Percentiles rank a stretch among this genome's conserved stretches.
phyloP scores from a whole-genome alignment of 2,888 invertebrate species.

The Campopleginae sp. region DNA sequence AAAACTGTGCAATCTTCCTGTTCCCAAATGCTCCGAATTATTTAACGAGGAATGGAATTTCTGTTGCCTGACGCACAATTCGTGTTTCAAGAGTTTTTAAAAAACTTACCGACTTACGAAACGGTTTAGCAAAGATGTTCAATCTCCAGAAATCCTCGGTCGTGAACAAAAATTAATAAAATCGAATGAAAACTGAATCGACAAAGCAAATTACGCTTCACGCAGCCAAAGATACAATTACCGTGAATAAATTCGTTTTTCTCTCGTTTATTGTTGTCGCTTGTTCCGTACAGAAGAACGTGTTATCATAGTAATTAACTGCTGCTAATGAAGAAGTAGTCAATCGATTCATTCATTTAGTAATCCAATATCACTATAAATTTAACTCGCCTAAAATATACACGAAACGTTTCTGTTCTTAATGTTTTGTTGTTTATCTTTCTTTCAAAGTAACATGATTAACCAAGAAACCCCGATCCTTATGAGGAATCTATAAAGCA shows the following conservation, averaged over 20 bases:
- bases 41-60: neutral
- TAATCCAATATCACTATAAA: constrained; percentile 82
- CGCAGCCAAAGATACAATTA: neutral
- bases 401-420: constrained; percentile 76
- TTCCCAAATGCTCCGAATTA: neutral
- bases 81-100: too few relatives aligned
- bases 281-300: constrained; percentile 75
- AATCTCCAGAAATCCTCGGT: neutral
- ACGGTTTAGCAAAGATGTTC: neutral
- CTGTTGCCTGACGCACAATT: neutral
- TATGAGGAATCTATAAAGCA: constrained; percentile 67
- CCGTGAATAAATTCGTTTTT: constrained; percentile 74
- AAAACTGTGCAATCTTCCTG: neutral
- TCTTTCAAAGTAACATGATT: constrained; percentile 80
- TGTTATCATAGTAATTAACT: constrained; percentile 75
- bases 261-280: constrained; percentile 71
- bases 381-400: constrained; percentile 83
- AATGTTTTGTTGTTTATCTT: constrained; percentile 28
- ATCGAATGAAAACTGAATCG: neutral
- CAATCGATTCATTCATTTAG: constrained; percentile 79
- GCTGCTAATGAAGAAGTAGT: constrained; percentile 81
- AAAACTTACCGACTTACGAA: neutral
- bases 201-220: neutral
- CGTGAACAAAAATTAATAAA: neutral
- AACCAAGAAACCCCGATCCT: constrained; percentile 77